Evolutionary conservation across 2,113 vertebrate genomes (phyloP).

Genomic region (Cinclus cinclus): DNA sequence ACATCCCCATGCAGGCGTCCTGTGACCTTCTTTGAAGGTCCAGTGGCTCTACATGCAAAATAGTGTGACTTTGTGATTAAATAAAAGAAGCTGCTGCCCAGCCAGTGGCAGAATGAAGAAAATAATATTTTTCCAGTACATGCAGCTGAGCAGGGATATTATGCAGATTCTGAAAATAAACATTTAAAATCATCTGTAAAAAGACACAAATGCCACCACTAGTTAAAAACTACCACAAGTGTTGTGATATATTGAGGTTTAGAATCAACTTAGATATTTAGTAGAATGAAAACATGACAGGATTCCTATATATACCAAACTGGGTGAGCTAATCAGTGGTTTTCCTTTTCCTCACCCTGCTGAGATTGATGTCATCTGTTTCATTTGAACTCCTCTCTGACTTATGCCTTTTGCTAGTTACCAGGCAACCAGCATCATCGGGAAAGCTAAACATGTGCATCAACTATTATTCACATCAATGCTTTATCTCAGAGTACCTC

Average conservation of each 20-base stretch:
- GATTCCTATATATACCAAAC: constrained; percentile 4
- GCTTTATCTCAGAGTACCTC: neutral
- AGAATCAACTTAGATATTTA: constrained; percentile 5
- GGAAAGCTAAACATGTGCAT: neutral
- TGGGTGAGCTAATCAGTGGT: neutral
- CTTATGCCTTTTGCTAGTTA: constrained; percentile 36
- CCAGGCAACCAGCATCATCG: neutral
- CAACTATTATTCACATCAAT: neutral
- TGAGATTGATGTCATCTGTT: constrained; percentile 41
- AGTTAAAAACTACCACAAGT: neutral
- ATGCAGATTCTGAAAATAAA: neutral
- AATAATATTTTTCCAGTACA: neutral
- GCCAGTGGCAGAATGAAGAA: neutral
- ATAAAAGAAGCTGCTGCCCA: neutral
- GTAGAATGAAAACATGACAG: neutral
- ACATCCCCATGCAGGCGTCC: neutral
- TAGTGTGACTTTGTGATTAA: neutral
- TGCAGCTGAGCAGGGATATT: neutral
- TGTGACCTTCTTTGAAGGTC: neutral
- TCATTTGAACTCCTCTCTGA: constrained; percentile 11
- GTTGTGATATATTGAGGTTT: neutral
- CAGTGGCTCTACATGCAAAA: neutral
- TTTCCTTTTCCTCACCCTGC: neutral
- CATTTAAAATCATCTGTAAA: neutral
- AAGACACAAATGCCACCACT: neutral